Evolutionary conservation across 2,113 vertebrate genomes (phyloP).

Genomic region (Nothoprocta perdicaria): DNA sequence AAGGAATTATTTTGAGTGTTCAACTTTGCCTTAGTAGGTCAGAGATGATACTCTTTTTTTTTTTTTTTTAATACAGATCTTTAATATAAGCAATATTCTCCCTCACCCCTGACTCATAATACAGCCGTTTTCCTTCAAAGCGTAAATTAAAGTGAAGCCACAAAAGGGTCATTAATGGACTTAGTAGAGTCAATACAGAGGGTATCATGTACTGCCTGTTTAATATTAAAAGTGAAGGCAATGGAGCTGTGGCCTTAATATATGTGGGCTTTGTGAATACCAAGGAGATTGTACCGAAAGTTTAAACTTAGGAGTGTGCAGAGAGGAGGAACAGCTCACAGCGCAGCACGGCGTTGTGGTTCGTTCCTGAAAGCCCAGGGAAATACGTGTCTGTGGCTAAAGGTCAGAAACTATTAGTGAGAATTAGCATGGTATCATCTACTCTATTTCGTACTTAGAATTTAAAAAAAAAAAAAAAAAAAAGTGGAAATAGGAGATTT

Average conservation of each 20-base stretch:
- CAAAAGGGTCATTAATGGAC: conserved; percentile 75
- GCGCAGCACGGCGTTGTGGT: not conserved
- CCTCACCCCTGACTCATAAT: conserved; percentile 49
- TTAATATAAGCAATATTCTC: conserved; percentile 78
- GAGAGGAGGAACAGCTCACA: conserved; percentile 22
- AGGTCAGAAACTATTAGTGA: conserved; percentile 73
- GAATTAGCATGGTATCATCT: conserved; percentile 66
- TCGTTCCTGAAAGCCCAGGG: not conserved
- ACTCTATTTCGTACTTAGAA: conserved; percentile 37
- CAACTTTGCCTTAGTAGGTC: conserved; percentile 55
- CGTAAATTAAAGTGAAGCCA: conserved; percentile 77
- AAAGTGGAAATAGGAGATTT: conserved; percentile 20
- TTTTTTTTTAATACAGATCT: conserved; percentile 63
- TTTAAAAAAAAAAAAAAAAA: conserved; percentile 7
- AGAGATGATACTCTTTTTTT: conserved; percentile 58
- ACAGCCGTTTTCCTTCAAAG: conserved; percentile 71
- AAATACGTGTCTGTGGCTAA: conserved; percentile 51
- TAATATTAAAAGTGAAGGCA: conserved; percentile 75
- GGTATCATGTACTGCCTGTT: conserved; percentile 55
- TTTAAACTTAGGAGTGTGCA: conserved; percentile 4
- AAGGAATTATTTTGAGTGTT: conserved; percentile 63
- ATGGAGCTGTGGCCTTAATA: conserved; percentile 57
- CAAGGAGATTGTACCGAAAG: not conserved
- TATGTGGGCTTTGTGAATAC: conserved; percentile 56
- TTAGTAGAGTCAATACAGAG: conserved; percentile 76